Evolutionary conservation across 2,797 vertebrate species (phyloP).

Genomic region (Coregonus ussuriensis): DNA sequence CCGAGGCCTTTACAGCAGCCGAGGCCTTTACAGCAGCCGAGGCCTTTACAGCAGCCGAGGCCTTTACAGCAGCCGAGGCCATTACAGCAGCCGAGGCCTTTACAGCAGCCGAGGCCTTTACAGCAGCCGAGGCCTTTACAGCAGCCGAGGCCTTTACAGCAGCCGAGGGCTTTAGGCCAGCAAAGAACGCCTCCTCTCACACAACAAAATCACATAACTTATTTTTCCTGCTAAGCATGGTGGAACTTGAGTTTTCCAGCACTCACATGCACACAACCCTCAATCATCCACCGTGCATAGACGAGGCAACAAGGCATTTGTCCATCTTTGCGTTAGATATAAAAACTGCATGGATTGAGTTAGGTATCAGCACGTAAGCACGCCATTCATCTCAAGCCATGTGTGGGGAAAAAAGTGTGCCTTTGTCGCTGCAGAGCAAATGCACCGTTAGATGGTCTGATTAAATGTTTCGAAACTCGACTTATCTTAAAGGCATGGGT

Average conservation of each 20-base stretch:
- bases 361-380: conserved; percentile 45
- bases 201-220: no score
- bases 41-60: no score
- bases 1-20: neutral
- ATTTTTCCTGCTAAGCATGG: neutral
- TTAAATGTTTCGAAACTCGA: conserved; percentile 23
- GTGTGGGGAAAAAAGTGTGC: conserved; percentile 26
- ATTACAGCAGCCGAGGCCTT: no score
- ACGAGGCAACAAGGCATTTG: neutral
- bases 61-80: no score
- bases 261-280: neutral
- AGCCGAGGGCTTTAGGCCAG: neutral
- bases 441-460: conserved; percentile 27
- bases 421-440: conserved; percentile 10
- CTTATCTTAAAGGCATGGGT: conserved; percentile 62
- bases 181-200: neutral
- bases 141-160: no score
- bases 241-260: neutral
- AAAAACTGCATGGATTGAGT: conserved; percentile 39
- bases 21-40: no score
- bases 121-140: no score
- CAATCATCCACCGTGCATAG: neutral
- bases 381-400: conserved; percentile 47
- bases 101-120: no score
- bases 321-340: conserved; percentile 24